Evolutionary conservation across 2,113 vertebrate genomes (phyloP).

Genomic region (Strix aluco): DNA sequence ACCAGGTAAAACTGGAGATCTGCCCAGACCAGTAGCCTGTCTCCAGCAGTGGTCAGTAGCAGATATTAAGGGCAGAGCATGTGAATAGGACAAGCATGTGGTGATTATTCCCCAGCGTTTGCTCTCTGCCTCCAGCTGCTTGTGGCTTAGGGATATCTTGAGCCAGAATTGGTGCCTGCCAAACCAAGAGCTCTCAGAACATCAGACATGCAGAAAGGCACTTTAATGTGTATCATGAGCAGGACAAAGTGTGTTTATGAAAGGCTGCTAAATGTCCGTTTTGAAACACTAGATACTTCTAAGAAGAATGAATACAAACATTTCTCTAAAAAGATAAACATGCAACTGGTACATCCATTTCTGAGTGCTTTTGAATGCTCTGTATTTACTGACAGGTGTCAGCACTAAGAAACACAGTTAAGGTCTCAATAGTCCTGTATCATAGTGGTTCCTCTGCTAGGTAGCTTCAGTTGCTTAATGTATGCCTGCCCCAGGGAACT

Average conservation of each 20-base stretch:
- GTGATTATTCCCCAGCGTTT: not conserved
- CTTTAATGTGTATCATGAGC: slow-evolving; percentile 31
- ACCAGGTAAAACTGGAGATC: not conserved
- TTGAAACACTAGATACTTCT: not conserved
- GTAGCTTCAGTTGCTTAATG: not conserved
- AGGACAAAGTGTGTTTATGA: slow-evolving; percentile 8
- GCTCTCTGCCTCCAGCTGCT: slow-evolving; percentile 11
- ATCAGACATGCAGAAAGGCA: slow-evolving; percentile 27
- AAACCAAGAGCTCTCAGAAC: slow-evolving; percentile 25
- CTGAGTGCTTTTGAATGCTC: not conserved
- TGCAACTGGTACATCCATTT: not conserved
- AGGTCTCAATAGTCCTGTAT: not conserved
- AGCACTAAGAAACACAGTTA: not conserved
- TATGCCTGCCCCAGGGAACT: not conserved
- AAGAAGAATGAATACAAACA: not conserved
- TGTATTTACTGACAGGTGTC: slow-evolving; percentile 21
- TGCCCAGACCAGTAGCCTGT: not conserved
- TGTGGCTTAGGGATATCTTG: not conserved
- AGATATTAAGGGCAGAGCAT: not conserved
- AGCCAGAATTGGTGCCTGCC: not conserved
- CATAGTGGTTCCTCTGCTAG: not conserved
- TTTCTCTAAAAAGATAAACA: not conserved
- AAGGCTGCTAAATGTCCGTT: slow-evolving; percentile 6
- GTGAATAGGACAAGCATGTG: not conserved
- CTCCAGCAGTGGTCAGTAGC: not conserved